Base-by-base conservation (phyloP, 1,140 invertebrate species). In the Trichonephila inaurata region DNA sequence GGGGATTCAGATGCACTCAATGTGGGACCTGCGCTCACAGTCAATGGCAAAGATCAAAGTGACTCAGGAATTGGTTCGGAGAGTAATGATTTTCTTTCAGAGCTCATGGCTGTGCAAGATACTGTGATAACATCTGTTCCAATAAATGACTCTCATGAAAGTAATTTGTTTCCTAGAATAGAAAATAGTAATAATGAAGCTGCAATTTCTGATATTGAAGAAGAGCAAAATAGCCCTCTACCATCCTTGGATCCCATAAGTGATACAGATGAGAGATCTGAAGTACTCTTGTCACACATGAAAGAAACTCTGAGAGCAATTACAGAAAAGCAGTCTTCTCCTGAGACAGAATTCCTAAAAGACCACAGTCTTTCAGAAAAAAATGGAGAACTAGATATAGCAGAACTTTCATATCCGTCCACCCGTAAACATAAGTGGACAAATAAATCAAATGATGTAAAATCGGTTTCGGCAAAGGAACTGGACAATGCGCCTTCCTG, bases 41-140 rank as follows among this genome's bases (percentile, higher is more conserved):
- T 66, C 1, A 82, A 82, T 28, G 82, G n/a, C 64, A 93, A 93
- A 81, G 88, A 93, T 82, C 92, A 93, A 82, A 88, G 85, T 64
- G 92, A 93, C 51, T 93, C 92, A 24, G 92, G 92, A 44, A 81
- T 93, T 24, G 92, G 85, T 18, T 93, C 92, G 7, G 92, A 93
- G 44, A 93, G 92, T 24, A 93, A 88, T 51, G 92, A 93, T 66
- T 89, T 93, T 18, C 92, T 40, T 16, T 28, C 16, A 5, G 86
- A 88, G 12, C 88, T 89, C 58, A 10, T 60, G 19, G 10, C 44
- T 28, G n/a, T 51, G 28, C 58, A 62, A 69, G 85, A 88, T 62
- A 51, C 92, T 88, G 92, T 89, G 86, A 93, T 93, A 88, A 89
- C 83, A 24, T 60, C 91, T 85, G 24, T 72, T 72, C 66, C 83